Conservation (phyloP, 37 sponge, comb jelly and placozoan genomes). For the Spongia lamella region DNA sequence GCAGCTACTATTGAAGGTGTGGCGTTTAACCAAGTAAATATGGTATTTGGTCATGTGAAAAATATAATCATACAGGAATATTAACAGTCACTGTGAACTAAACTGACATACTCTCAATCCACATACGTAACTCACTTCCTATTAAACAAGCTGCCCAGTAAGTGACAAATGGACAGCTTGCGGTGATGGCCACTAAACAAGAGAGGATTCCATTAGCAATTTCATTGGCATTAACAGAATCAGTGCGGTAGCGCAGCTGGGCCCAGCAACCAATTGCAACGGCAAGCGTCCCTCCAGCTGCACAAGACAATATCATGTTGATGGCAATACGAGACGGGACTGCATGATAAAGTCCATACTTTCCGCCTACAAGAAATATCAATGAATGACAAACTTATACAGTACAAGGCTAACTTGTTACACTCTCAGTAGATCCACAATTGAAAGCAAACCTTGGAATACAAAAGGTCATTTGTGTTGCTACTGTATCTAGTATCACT, state of each 20-base stretch:
- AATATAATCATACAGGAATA: too few relatives aligned
- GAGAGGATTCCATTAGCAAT: constrained; percentile 90
- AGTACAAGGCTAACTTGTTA: constrained; percentile 41
- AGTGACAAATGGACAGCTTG: constrained; percentile 79
- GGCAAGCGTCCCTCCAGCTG: constrained; percentile 70
- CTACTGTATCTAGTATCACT: neutral
- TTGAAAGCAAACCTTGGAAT: constrained; percentile 87
- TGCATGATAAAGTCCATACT: constrained; percentile 47
- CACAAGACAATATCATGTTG: constrained; percentile 86
- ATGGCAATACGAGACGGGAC: constrained; percentile 76
- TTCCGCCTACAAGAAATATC: neutral
- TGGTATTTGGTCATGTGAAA: too few relatives aligned
- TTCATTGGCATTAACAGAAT: constrained; percentile 89
- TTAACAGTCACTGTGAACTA: too few relatives aligned
- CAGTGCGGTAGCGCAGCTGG: constrained; percentile 63
- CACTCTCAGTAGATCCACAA: constrained; percentile 90
- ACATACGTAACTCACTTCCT: constrained; percentile 71
- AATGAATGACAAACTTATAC: neutral
- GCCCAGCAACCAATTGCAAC: constrained; percentile 81
- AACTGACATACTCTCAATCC: too few relatives aligned
- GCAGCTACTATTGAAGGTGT: too few relatives aligned
- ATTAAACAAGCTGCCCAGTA: constrained; percentile 74
- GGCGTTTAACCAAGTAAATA: too few relatives aligned
- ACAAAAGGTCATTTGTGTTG: neutral
- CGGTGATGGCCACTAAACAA: constrained; percentile 88